Evolutionary conservation across 1,140 invertebrate species (phyloP), one percentile per base, ranked within the genome.

Genomic region (Ephestia elutella): DNA sequence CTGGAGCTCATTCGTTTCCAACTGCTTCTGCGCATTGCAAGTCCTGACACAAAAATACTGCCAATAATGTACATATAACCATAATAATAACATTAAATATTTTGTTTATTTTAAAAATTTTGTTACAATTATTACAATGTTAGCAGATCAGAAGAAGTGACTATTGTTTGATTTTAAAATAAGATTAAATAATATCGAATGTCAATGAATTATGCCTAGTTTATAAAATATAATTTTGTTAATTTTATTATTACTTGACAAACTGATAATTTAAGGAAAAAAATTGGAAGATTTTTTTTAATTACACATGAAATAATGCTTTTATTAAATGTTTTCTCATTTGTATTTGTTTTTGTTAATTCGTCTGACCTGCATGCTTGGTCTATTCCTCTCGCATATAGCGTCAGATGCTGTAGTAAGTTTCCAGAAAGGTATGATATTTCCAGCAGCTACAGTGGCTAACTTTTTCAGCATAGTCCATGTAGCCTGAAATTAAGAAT

Each of bases 391-490:
- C 68, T 90, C 86, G 66, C 89, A 90, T 30, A 90, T 87, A 10
- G 85, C 86, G 75, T 90, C 87, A 44, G 89, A 90, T 21, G 87
- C 89, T 20, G 72, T 79, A 48, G 76, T 75, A n/a, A n/a, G 57
- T 90, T 90, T 28, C 89, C 89, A 32, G 89, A 82, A 25, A 89
- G 62, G 60, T 83, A 90, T 56, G 89, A 89, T 70, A 90, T 84
- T 71, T 90, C n/a, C 89, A 59, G 89, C 89, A 50, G 83, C 82
- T n/a, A 79, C 71, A 54, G 89, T 90, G 53, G 86, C 89, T 62
- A 89, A 48, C n/a, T 62, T 87, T 89, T 65, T 89, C 87, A 28
- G 85, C 87, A 82, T 89, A 89, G 66, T 90, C 87, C 83, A 87
- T 82, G 49, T 90, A 89, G 75, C 85, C 89, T 89, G 15, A 20